phyloP scores from a whole-genome alignment of 2,113 vertebrate species.

The Sinocyclocheilus maitianheensis region DNA sequence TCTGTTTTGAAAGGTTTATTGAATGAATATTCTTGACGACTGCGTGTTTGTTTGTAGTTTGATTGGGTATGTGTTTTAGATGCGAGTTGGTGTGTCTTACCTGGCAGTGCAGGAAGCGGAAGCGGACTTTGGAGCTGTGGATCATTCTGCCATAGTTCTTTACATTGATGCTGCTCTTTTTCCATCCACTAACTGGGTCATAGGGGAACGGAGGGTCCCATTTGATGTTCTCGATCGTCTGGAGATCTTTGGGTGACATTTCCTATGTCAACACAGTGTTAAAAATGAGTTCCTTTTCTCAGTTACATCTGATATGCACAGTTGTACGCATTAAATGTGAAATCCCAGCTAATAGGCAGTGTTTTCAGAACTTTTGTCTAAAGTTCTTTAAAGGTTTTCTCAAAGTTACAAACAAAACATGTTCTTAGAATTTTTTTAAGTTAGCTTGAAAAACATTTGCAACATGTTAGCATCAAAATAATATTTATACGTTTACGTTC shows the following conservation, averaged over 20 bases:
- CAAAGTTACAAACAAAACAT: not conserved
- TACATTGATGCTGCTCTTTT: constrained; percentile 82
- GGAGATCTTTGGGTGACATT: constrained; percentile 77
- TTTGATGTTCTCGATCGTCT: constrained; percentile 79
- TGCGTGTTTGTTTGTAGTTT: not conserved
- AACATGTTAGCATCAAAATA: not conserved
- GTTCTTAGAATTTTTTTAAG: not conserved
- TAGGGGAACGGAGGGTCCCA: constrained; percentile 78
- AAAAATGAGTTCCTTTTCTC: not conserved
- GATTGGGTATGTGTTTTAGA: not conserved
- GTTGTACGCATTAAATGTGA: not conserved
- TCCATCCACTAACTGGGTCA: constrained; percentile 76
- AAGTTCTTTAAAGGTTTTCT: not conserved
- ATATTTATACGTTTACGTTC: not conserved
- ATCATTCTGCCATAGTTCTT: constrained; percentile 89
- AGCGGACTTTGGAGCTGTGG: constrained; percentile 92
- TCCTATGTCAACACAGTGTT: constrained; percentile 64
- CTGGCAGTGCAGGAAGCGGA: constrained; percentile 90
- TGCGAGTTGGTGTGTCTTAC: constrained; percentile 64
- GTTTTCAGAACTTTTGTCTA: not conserved
- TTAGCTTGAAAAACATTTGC: not conserved
- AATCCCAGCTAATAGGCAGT: not conserved
- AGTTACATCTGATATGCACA: not conserved
- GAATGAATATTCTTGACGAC: constrained; percentile 1
- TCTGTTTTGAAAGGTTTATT: not conserved